A percentile compares a stretch with the other conserved stretches of the same genome.
phyloP scores from a whole-genome alignment of 2,888 invertebrate species.

The Carpatolechia fugitivella region DNA sequence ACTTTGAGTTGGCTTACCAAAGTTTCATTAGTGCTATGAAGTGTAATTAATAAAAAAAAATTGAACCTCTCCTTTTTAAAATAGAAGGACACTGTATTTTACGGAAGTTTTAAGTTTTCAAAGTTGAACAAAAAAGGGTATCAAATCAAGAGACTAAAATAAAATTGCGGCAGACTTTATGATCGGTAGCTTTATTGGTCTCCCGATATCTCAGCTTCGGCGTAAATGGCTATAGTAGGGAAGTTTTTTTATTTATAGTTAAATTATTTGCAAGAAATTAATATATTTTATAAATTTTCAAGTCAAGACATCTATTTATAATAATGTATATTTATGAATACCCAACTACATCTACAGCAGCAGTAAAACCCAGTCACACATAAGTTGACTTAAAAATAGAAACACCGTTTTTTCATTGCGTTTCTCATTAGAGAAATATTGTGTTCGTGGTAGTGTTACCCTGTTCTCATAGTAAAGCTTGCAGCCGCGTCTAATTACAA shows the following conservation, averaged over 20 bases:
- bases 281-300: too few relatives aligned
- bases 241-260: constrained; percentile 8
- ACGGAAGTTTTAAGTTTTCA: neutral
- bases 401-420: neutral
- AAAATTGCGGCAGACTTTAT: constrained; percentile 2
- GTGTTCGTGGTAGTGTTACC: neutral
- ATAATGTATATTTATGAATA: too few relatives aligned
- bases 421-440: constrained; percentile 19
- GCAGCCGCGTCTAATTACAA: constrained; percentile 62
- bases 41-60: too few relatives aligned
- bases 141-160: neutral
- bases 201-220: neutral
- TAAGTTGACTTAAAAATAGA: too few relatives aligned
- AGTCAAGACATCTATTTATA: too few relatives aligned
- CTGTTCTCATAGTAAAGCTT: constrained; percentile 22
- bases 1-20: too few relatives aligned
- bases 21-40: too few relatives aligned
- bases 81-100: too few relatives aligned
- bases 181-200: constrained; percentile 5
- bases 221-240: neutral
- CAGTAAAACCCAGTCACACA: too few relatives aligned
- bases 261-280: neutral
- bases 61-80: too few relatives aligned
- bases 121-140: neutral
- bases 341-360: too few relatives aligned